phyloP scores from a whole-genome alignment of 1,140 invertebrate species.

The Drosophila suzukii region DNA sequence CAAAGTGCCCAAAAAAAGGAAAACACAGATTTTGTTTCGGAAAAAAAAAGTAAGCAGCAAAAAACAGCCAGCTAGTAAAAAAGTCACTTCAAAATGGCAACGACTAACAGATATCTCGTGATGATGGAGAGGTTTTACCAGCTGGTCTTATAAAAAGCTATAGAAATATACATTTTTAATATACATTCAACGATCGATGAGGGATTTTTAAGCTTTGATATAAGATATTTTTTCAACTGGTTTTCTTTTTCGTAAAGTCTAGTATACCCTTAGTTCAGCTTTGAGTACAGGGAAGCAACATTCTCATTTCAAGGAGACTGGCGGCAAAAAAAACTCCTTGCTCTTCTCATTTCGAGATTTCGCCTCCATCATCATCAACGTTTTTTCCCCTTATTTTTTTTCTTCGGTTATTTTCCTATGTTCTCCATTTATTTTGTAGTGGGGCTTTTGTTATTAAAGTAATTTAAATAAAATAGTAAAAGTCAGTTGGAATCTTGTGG shows the following conservation, averaged over 20 bases:
- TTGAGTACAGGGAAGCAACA: constrained; percentile 15
- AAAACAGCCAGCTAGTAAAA: constrained; percentile 16
- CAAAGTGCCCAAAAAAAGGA: constrained; percentile 49
- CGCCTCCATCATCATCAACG: constrained; percentile 44
- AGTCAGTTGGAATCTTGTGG: constrained; percentile 15
- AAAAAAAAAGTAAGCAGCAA: constrained; percentile 24
- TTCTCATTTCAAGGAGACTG: constrained; percentile 46
- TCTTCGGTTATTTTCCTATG: constrained; percentile 17
- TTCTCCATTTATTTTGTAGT: constrained; percentile 34
- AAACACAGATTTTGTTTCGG: constrained; percentile 38
- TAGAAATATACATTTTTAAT: background rate
- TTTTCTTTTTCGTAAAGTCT: background rate
- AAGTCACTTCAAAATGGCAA: constrained; percentile 10
- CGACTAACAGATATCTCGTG: constrained; percentile 10
- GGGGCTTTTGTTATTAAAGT: constrained; percentile 41
- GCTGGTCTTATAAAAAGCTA: background rate
- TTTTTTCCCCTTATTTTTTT: constrained; percentile 24
- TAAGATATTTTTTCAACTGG: background rate
- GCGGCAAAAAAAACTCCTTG: constrained; percentile 23
- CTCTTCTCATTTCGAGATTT: constrained; percentile 38
- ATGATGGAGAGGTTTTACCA: background rate
- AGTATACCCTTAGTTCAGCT: background rate
- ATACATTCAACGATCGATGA: too few species aligned
- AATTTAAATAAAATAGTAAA: constrained; percentile 46
- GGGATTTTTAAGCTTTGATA: background rate